These are phyloP conservation scores for Peromyscus californicus DNA, from an alignment of 2,113 vertebrate genomes.

Conservation along the genomic window DNA sequence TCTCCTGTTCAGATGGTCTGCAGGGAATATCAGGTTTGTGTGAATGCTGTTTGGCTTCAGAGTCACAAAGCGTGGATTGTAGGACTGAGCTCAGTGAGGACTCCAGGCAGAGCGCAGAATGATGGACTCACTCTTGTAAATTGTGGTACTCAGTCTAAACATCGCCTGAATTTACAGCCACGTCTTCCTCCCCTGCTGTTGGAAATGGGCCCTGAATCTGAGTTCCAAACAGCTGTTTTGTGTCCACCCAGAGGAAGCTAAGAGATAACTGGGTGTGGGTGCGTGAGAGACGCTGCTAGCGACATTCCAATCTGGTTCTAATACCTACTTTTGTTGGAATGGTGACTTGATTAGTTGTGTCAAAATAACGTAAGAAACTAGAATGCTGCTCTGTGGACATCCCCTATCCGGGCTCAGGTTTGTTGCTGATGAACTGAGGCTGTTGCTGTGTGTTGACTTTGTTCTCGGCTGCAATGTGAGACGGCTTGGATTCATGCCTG, in stretches of 20 bases:
- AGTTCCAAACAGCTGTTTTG: conserved; percentile 55
- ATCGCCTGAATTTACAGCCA: conserved; percentile 42
- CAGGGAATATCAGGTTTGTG: conserved; percentile 42
- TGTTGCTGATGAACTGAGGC: not conserved
- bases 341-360: conserved; percentile 20
- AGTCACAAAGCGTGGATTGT: conserved; percentile 46
- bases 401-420: not conserved
- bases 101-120: not conserved
- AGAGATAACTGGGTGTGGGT: not conserved
- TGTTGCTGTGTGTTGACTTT: not conserved
- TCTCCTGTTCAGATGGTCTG: conserved; percentile 30
- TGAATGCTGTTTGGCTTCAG: not conserved
- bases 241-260: conserved; percentile 46
- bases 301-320: conserved; percentile 6
- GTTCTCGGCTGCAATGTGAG: conserved; percentile 4
- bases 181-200: conserved; percentile 38
- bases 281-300: not conserved
- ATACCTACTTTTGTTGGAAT: conserved; percentile 45
- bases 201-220: conserved; percentile 57
- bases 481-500: not conserved
- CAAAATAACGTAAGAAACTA: conserved; percentile 13
- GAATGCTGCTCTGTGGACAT: not conserved
- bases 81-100: not conserved
- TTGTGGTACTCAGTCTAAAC: not conserved
- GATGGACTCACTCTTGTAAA: conserved; percentile 12